Evolutionary conservation across 2,797 vertebrate genomes (phyloP), one percentile per base, ranked within the genome.

Genomic region (Alca torda): DNA sequence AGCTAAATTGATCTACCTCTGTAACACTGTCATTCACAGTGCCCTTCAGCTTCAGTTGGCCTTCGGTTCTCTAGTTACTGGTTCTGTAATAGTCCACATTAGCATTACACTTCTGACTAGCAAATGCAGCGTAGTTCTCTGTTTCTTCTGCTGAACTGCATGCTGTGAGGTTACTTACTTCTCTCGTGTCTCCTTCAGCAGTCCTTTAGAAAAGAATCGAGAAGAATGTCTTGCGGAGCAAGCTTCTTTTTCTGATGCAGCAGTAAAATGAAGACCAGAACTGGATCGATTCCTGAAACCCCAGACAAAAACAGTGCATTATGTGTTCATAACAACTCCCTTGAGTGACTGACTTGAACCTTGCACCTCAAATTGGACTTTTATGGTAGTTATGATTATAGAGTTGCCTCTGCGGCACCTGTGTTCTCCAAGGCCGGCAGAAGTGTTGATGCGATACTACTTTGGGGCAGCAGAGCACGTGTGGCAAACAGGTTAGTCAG

Each of bases 131-230:
- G 8, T 65, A 79, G 19, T 72, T 65, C 63, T 59, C 45, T 57
- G 43, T 76, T 79, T 33, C 77, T 75, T 61, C 69, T 74, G 35
- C 88, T 82, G 80, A 85, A n/a, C 84, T 89, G 41, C 23, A 9
- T 86, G 68, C 78, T 92, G 68, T 77, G 68, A 87, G 81, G 51
- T 92, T 77, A 84, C 67, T 92, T 48, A 73, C 1, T 90, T 94
- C 64, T 92, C 84, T 93, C 82, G 4, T 92, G 39, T 93, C 78
- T 97, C 51, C 87, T 87, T 93, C 84, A 92, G 90, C 92, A 94
- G 56, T 74, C 46, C 37, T 64, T 81, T 77, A 85, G 68, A 82
- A 92, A 94, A 88, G 83, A 69, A 73, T n/a, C 3, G 1, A 90
- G 93, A 95, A 87, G 93, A 92, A 39, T 53, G 35, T 77, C 3